Evolutionary conservation across 2,113 vertebrate genomes (phyloP), one percentile per base, ranked within the genome.

Genomic region (Equus przewalskii): DNA sequence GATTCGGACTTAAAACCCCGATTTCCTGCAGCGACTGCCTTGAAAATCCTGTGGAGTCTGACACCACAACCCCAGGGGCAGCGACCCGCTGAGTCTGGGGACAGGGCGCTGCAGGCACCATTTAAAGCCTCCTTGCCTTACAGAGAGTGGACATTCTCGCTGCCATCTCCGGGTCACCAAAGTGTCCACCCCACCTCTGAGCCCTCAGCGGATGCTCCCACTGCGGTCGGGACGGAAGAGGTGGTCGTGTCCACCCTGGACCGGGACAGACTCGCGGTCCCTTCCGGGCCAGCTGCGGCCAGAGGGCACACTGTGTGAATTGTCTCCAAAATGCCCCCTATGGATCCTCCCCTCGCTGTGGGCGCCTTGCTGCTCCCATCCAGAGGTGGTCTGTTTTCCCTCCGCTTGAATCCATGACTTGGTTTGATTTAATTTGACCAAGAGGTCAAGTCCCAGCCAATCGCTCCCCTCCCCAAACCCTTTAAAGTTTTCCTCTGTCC

Each of bases 401-500:
- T 41, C 46, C 21, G 1, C 41, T 58, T 58, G 41, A 41, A 24
- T 76, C 36, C 46, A 14, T 10, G 41, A 28, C 85, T 56, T 54
- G 26, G 2, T 46, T 83, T 89, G 78, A 75, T 67, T 15, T 41
- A 41, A 41, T 41, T 41, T 41, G 36, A 41, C 36, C 36, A 56
- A 21, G 6, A 67, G 75, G 36, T 46, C 46, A 62, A 65, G 36
- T 58, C 7, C 44, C 36, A 44, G 12, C 7, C 21, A 67, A 51
- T 16, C 49, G 76, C 49, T 58, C 4, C 4, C 36, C 49, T 94
- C 30, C 12, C 91, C 83, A 9, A 93, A 41, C 51, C 87, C 72
- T n/a, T n/a, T 44, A 6, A 51, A 18, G 44, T 0, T 18, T 64
- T 46, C 24, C 6, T 44, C 1, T 5, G 4, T 6, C 33, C 6